phyloP scores from a whole-genome alignment of 2,888 invertebrate genomes.

The Lithophane ornitopus region DNA sequence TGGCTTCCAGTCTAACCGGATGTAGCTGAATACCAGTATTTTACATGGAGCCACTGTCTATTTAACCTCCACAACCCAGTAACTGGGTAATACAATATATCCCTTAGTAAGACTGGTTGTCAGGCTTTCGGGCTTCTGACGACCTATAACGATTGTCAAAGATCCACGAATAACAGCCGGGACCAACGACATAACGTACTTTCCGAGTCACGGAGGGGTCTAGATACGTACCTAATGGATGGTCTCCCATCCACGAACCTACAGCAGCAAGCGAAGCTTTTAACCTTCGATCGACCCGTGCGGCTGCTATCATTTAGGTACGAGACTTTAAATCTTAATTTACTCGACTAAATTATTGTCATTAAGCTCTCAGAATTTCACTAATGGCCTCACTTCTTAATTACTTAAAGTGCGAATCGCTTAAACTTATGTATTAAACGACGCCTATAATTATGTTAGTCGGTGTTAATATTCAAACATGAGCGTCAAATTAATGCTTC shows the following conservation, averaged over 20 bases:
- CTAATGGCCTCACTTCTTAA: constrained; percentile 32
- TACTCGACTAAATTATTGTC: constrained; percentile 13
- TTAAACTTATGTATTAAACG: constrained; percentile 35
- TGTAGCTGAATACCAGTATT: background rate
- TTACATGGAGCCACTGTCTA: background rate
- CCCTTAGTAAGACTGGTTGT: background rate
- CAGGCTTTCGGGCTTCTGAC: background rate
- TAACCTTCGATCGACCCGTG: background rate
- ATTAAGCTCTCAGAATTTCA: constrained; percentile 37
- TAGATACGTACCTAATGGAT: background rate
- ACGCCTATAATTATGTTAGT: constrained; percentile 39
- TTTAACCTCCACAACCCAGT: background rate
- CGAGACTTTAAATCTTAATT: background rate
- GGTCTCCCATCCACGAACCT: background rate
- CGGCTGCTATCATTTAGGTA: background rate
- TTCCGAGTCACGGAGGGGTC: too few species aligned
- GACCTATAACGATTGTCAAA: background rate
- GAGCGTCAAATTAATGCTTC: constrained; percentile 50
- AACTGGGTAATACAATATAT: background rate
- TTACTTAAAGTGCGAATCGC: constrained; percentile 46
- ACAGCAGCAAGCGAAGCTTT: background rate
- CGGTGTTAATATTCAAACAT: constrained; percentile 54
- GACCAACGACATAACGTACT: background rate
- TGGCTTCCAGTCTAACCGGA: background rate
- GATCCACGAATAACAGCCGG: background rate